Conservation (phyloP, 2,797 vertebrate species). For the Morus bassanus region DNA sequence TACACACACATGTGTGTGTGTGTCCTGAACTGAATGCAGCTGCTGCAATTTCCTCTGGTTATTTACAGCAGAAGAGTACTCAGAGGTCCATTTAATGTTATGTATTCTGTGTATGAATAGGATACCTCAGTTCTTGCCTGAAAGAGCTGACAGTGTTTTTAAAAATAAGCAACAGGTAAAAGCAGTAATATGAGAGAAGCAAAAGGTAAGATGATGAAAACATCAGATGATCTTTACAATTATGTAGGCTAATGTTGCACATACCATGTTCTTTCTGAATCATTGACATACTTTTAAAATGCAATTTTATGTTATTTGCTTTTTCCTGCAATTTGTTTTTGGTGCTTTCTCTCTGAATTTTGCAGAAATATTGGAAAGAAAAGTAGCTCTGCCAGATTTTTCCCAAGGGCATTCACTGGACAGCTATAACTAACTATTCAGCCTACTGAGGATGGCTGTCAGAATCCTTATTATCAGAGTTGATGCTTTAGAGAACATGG, state of each 20-base stretch:
- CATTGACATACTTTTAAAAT: background rate
- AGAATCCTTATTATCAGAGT: background rate
- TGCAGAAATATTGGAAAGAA: background rate
- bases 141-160: background rate
- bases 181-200: background rate
- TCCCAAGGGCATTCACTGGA: background rate
- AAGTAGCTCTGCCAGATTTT: background rate
- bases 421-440: background rate
- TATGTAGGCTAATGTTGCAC: background rate
- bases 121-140: background rate
- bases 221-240: background rate
- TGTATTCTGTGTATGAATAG: background rate
- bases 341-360: background rate
- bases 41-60: background rate
- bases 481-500: background rate
- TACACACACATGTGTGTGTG: background rate
- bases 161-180: background rate
- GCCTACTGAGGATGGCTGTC: background rate
- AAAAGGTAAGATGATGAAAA: background rate
- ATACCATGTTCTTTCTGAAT: background rate
- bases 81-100: background rate
- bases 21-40: background rate
- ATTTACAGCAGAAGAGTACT: background rate
- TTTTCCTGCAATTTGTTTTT: background rate
- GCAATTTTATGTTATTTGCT: background rate